Evolutionary conservation across 1,140 invertebrate genomes (phyloP).

Genomic region (Macrobrachium rosenbergii): DNA sequence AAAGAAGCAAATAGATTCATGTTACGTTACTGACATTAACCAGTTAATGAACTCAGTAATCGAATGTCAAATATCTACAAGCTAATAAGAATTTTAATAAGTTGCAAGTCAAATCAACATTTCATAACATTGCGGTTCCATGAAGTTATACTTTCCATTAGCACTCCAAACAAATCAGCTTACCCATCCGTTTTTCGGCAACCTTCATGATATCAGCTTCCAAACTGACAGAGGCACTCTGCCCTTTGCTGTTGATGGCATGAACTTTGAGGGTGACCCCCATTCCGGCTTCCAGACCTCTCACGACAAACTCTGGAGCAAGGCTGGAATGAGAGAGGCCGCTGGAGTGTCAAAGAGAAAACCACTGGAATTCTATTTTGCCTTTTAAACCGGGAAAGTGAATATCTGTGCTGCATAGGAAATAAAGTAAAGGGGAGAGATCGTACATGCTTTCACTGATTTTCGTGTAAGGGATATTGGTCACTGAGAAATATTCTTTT

Average conservation of each 20-base stretch:
- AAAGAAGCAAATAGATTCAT: not conserved
- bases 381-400: not conserved
- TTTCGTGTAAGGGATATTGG: no score
- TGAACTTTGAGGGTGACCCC: conserved; percentile 83
- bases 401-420: not conserved
- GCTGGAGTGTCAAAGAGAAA: not conserved
- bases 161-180: not conserved
- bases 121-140: no score
- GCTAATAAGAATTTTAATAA: no score
- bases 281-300: conserved; percentile 74
- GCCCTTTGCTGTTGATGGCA: conserved; percentile 87
- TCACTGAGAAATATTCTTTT: not conserved
- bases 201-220: conserved; percentile 89
- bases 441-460: no score
- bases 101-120: no score
- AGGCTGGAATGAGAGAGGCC: not conserved
- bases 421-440: no score
- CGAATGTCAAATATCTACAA: no score
- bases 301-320: conserved; percentile 55
- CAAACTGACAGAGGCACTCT: conserved; percentile 82
- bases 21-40: no score
- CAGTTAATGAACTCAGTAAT: no score
- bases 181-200: conserved; percentile 79
- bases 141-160: no score
- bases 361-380: no score